These are phyloP conservation scores for Malurus cyaneus DNA, from an alignment of 2,113 vertebrate species.

Conservation along the genomic window DNA sequence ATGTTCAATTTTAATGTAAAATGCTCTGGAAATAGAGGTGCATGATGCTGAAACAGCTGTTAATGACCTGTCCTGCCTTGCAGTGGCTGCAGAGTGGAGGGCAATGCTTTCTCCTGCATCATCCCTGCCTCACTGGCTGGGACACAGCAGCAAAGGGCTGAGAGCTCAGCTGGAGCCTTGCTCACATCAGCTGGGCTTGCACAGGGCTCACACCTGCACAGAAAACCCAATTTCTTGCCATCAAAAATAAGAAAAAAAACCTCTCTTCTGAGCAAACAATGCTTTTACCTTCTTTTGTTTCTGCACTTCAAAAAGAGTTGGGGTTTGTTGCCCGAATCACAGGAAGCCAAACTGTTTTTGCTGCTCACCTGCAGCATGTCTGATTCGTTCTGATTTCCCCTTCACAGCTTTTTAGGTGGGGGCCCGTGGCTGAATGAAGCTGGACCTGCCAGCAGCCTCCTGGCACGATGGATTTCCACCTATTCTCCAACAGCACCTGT, in stretches of 20 bases:
- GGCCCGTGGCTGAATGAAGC: not conserved
- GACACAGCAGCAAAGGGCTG: not conserved
- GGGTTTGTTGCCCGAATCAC: not conserved
- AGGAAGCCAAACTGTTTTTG: not conserved
- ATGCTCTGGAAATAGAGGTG: slow-evolving; percentile 17
- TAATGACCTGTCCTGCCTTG: not conserved
- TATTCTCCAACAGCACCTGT: not conserved
- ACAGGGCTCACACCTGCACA: not conserved
- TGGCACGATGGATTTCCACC: not conserved
- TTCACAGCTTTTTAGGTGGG: not conserved
- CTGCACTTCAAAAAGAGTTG: not conserved
- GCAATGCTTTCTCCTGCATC: not conserved
- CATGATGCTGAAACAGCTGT: slow-evolving; percentile 22
- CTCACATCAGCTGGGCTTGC: not conserved
- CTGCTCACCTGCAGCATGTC: not conserved
- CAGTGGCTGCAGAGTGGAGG: not conserved
- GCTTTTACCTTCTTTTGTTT: not conserved
- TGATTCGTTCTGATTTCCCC: not conserved
- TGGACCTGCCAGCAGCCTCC: not conserved
- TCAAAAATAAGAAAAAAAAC: not conserved
- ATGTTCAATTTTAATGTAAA: not conserved
- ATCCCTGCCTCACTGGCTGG: not conserved
- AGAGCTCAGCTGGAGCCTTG: not conserved
- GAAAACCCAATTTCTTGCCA: not conserved
- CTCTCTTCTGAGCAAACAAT: not conserved